These are phyloP conservation scores for Julus scanicus DNA, from an alignment of 2,888 invertebrate genomes.

Conservation along the genomic window DNA sequence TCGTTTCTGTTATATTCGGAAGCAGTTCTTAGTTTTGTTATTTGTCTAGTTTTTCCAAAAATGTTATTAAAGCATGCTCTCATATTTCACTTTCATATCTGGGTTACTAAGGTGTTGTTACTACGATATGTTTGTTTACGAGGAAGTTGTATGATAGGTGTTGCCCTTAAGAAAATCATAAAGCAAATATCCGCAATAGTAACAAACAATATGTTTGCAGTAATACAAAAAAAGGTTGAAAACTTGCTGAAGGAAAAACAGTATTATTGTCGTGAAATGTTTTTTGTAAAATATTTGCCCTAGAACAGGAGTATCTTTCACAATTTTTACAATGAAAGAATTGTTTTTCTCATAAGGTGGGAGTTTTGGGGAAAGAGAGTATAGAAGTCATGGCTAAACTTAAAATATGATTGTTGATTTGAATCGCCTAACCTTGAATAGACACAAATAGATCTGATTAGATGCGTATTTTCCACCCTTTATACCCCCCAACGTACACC, in stretches of 20 bases:
- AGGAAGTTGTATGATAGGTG: neutral
- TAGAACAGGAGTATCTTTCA: too few relatives aligned
- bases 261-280: too few relatives aligned
- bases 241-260: too few relatives aligned
- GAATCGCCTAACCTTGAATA: neutral
- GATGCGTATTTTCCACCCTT: neutral
- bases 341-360: neutral
- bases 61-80: neutral
- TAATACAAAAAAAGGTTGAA: neutral
- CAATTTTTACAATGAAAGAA: too few relatives aligned
- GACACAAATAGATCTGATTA: neutral
- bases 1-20: neutral
- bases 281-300: too few relatives aligned
- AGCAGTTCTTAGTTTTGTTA: neutral
- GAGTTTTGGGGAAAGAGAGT: neutral
- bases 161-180: neutral
- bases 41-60: neutral
- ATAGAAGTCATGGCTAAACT: neutral
- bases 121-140: neutral
- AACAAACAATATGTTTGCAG: neutral
- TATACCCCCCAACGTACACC: conserved; percentile 2
- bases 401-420: neutral
- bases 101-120: neutral
- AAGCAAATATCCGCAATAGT: neutral
- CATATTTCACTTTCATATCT: neutral